Conservation (phyloP, 2,113 vertebrate species). For the Malurus elegans region DNA sequence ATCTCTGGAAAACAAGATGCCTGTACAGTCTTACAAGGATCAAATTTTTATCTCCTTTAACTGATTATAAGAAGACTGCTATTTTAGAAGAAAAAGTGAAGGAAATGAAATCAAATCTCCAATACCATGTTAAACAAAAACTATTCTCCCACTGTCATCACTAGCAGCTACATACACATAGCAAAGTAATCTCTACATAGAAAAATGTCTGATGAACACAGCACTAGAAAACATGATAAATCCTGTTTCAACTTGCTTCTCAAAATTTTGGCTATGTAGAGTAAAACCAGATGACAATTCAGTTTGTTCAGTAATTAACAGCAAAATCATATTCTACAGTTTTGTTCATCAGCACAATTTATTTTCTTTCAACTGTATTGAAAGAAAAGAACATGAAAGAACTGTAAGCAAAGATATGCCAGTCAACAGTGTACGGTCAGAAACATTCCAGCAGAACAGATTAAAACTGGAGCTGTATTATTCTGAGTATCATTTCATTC, state of each 20-base stretch:
- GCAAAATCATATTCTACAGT: neutral
- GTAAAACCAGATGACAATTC: neutral
- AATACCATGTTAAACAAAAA: neutral
- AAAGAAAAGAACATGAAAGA: neutral
- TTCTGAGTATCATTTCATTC: neutral
- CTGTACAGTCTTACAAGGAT: neutral
- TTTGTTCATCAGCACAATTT: neutral
- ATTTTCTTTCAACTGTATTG: neutral
- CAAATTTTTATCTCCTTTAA: neutral
- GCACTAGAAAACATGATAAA: neutral
- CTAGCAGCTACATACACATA: neutral
- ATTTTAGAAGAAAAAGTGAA: neutral
- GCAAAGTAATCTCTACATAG: neutral
- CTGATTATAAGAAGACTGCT: neutral
- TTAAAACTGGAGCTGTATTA: neutral
- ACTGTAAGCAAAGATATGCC: neutral
- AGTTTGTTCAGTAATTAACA: neutral
- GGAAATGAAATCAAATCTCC: neutral
- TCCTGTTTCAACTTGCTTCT: neutral
- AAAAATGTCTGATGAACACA: neutral
- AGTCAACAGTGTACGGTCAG: neutral
- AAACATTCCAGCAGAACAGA: neutral
- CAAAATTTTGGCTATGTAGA: neutral
- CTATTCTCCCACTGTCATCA: neutral
- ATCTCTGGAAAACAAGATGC: neutral